Conservation (phyloP, 2,797 vertebrate species). For the Agapornis canus region DNA sequence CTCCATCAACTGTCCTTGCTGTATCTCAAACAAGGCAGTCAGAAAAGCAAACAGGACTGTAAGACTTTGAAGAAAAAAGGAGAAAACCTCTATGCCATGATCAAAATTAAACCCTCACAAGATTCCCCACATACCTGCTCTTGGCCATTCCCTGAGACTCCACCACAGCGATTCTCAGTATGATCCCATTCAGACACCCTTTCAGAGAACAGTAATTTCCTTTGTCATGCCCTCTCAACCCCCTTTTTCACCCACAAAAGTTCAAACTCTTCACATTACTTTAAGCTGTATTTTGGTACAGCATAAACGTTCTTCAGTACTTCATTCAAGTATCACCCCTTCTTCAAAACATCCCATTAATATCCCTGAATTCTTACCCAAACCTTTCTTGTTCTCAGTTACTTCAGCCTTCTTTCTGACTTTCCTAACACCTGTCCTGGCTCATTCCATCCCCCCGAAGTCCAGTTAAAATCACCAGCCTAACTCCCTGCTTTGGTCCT, state of each 20-base stretch:
- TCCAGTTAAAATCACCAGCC: accelerated
- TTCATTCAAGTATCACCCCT: background rate
- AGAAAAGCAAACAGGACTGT: background rate
- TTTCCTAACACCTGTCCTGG: background rate
- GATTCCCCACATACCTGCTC: background rate
- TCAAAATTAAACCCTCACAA: background rate
- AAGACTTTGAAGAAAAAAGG: background rate
- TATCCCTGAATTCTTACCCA: background rate
- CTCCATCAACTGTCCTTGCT: background rate
- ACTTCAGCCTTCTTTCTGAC: background rate
- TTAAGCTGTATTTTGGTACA: background rate
- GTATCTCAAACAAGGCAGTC: background rate
- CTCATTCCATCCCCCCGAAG: background rate
- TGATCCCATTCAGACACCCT: background rate
- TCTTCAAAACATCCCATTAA: background rate
- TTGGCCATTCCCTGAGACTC: background rate
- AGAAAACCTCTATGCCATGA: background rate
- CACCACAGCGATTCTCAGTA: background rate
- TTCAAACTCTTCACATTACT: background rate
- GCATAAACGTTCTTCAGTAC: background rate
- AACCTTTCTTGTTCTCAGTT: background rate
- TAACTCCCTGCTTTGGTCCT: background rate
- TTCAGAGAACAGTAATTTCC: accelerated
- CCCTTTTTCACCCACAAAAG: background rate
- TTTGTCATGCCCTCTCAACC: background rate